A percentile compares a stretch with the other conserved stretches of the same genome.
These are phyloP conservation scores for Prosopocoilus inquinatus DNA, from an alignment of 2,888 invertebrate genomes.

Conservation along the genomic window DNA sequence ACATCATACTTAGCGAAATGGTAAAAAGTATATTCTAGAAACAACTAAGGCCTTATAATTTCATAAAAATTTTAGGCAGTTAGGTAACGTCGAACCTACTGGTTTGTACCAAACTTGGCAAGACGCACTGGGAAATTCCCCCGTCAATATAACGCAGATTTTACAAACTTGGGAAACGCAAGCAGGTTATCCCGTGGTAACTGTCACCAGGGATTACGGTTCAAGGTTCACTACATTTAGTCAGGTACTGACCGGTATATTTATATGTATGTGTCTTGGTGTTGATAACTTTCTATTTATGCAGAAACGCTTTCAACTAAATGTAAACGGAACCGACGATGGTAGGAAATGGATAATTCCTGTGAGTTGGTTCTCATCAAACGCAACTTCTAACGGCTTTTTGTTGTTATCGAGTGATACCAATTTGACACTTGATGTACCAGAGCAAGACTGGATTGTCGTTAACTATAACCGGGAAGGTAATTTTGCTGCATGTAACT, in stretches of 20 bases:
- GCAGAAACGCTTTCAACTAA: not conserved
- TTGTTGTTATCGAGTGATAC: not conserved
- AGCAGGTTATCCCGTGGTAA: conserved; percentile 25
- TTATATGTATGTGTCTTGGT: no score
- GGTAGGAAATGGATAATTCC: conserved; percentile 35
- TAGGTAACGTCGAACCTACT: conserved; percentile 6
- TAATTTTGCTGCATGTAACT: not conserved
- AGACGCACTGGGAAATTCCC: not conserved
- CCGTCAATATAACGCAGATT: conserved; percentile 11
- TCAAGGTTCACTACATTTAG: no score
- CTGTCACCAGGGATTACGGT: conserved; percentile 7
- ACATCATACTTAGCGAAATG: conserved; percentile 2
- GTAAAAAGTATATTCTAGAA: not conserved
- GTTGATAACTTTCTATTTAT: not conserved
- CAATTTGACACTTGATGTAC: not conserved
- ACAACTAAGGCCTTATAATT: not conserved
- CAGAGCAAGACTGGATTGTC: conserved; percentile 1
- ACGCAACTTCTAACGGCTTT: not conserved
- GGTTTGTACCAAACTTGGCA: conserved; percentile 10
- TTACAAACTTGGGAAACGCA: conserved; percentile 15
- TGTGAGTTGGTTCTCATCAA: conserved; percentile 8
- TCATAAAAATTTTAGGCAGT: conserved; percentile 2
- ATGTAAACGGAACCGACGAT: conserved; percentile 37
- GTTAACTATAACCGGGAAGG: conserved; percentile 2
- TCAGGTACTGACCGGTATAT: no score